Evolutionary conservation across 2,113 vertebrate species (phyloP), one percentile per base, ranked within the genome.

Genomic region (Epinephelus lanceolatus): DNA sequence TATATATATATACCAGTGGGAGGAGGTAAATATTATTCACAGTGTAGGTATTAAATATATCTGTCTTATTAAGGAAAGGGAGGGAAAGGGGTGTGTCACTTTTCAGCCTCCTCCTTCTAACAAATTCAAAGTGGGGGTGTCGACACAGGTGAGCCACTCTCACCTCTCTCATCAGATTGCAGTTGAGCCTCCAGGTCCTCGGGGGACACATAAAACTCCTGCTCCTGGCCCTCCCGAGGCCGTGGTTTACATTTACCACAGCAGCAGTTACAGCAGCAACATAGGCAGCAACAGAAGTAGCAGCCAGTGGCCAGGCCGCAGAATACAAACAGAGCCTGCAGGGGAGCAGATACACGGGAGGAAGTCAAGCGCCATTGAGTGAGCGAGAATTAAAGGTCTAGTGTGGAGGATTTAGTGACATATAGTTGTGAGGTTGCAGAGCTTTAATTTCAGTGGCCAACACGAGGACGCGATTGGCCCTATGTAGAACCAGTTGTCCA

Each of bases 221-320:
- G 96, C 14, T 98, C 97, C 9, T 96, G 97, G 0, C 96, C 96
- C 87, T 99, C 98, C 0, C 97, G 97, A 12, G 98, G 97, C 91
- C 97, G 95, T 1, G 98, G 98, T 97, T 99, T 99, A 96, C 98
- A 99, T 86, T 94, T 97, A 15, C 98, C 98, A 42, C 98, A 99
- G 97, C 98, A 99, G 89, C 98, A 99, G 94, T 99, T 99, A 96
- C 97, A 99, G 95, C 98, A 99, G 94, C 98, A 99, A 91, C 98
- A 99, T 78, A 99, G 96, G 92, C 98, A 99, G 96, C 98, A 99
- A 85, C 98, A 99, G 96, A 98, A 99, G 88, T 99, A 99, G 95
- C 98, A 99, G 93, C 95, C 98, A 0, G 98, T 99, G 78, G 98
- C 97, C 79, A 99, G 93, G 52, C 98, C 98, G 0, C 98, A 99